Conservation (phyloP, 2,888 invertebrate species). For the Agrochola lychnidis region DNA sequence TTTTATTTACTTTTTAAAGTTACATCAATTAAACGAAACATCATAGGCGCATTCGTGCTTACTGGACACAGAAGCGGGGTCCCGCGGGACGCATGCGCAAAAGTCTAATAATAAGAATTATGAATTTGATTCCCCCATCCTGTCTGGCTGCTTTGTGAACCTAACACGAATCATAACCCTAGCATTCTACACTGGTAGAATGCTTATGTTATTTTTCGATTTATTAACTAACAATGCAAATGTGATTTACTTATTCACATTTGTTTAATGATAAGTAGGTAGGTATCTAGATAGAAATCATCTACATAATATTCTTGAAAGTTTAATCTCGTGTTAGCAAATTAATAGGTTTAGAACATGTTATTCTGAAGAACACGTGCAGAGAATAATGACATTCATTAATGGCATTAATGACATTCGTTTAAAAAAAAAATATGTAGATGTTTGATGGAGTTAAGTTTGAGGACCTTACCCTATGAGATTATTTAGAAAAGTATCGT, state of each 20-base stretch:
- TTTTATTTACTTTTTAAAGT: neutral
- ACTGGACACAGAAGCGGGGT: neutral
- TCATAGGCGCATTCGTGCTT: neutral
- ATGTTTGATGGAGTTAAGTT: too few species aligned
- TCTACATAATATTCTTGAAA: neutral
- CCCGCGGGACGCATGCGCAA: neutral
- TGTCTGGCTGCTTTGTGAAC: neutral
- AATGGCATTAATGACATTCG: too few species aligned
- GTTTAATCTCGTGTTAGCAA: neutral
- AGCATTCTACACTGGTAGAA: neutral
- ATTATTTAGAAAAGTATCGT: neutral
- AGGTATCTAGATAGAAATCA: neutral
- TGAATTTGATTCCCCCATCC: neutral
- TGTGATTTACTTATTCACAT: neutral
- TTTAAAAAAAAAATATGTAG: too few species aligned
- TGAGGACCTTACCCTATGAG: neutral
- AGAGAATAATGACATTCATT: too few species aligned
- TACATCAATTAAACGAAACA: neutral
- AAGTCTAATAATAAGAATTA: neutral
- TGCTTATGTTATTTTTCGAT: neutral
- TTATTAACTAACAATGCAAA: too few species aligned
- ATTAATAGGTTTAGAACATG: neutral
- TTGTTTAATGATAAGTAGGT: neutral
- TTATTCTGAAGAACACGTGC: conserved; percentile 5
- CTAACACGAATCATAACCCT: too few species aligned